Percentiles rank a stretch among this genome's conserved stretches.
Evolutionary conservation across 2,888 invertebrate species (phyloP).

Genomic region (Zeuzera pyrina): DNA sequence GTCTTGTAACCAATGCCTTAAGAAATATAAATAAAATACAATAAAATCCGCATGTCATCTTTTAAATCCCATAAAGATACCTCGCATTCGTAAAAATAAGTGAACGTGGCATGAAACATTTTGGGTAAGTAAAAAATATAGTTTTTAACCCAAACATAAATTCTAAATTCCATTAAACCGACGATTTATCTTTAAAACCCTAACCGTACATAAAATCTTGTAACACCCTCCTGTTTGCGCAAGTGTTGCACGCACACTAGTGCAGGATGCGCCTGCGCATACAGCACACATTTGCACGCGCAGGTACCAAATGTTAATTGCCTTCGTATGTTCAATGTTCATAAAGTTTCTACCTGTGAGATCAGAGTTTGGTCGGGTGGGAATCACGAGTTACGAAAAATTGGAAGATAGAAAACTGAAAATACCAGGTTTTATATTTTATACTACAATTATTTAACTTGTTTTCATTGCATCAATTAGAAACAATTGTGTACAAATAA

Average conservation of each 20-base stretch:
- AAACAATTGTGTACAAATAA: too few relatives aligned
- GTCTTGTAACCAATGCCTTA: too few relatives aligned
- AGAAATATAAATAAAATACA: too few relatives aligned
- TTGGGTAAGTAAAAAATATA: conserved; percentile 21
- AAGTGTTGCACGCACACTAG: conserved; percentile 30
- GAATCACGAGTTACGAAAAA: background rate
- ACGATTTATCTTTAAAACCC: conserved; percentile 46
- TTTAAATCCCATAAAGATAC: too few relatives aligned
- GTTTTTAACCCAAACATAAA: conserved; percentile 45
- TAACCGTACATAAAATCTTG: too few relatives aligned
- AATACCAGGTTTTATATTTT: too few relatives aligned
- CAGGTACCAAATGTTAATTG: conserved; percentile 70
- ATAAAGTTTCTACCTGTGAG: conserved; percentile 55
- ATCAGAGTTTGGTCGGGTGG: conserved; percentile 4
- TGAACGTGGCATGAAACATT: too few relatives aligned
- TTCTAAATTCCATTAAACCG: conserved; percentile 59
- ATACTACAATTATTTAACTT: too few relatives aligned
- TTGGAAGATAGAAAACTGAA: background rate
- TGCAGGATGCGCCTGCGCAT: conserved; percentile 12
- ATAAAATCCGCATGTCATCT: too few relatives aligned
- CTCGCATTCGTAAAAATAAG: too few relatives aligned
- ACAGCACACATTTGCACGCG: conserved; percentile 34
- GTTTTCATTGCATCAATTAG: too few relatives aligned
- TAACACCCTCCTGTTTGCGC: conserved; percentile 55
- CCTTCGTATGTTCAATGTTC: conserved; percentile 67